Evolutionary conservation across 2,888 invertebrate genomes (phyloP), one percentile per base, ranked within the genome.

Genomic region (Tupiocoris notatus): DNA sequence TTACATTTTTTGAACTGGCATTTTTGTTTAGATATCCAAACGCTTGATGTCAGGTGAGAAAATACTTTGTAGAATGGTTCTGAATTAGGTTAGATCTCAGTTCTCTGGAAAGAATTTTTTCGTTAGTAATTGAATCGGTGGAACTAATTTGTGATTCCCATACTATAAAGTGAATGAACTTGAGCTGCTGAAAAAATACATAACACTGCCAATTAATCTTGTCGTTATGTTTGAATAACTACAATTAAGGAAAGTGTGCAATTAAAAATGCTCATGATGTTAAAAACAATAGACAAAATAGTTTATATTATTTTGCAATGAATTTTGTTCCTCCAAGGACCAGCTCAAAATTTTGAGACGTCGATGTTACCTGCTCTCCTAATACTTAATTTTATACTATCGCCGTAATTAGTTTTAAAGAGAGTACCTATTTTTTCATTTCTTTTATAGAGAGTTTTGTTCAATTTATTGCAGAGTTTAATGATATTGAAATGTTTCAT

Each of bases 361-460:
- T 73, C 73, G 73, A 73, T 73, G 73, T 73, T 73, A 73, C 73
- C 73, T 73, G 73, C 63, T 73, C 73, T 63, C 73, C 62, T 71
- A 56, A n/a, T 0, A 70, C n/a, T 70, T 24, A 59, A 22, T 70
- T 16, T 67, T 24, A 2, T 57, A 57, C 20, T 59, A 70, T 22
- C 39, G 39, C 39, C 12, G 6, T 39, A 39, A 12, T 39, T 39
- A 7, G 39, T 39, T 3, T 39, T 39, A 39, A 7, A 39, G 39
- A 39, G 39, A 39, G 39, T 39, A 39, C 39, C 39, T 39, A 39
- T 39, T 39, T 39, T 39, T 39, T 39, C 12, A 12, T 12, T 7
- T 39, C 39, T 7, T 39, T 39, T 39, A 39, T 39, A 39, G 12
- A 7, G 39, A 7, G 12, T 39, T n/a, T 39, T 39, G 39, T 39